Conservation (phyloP, 2,113 vertebrate genomes). For the Macquaria ambigua region DNA sequence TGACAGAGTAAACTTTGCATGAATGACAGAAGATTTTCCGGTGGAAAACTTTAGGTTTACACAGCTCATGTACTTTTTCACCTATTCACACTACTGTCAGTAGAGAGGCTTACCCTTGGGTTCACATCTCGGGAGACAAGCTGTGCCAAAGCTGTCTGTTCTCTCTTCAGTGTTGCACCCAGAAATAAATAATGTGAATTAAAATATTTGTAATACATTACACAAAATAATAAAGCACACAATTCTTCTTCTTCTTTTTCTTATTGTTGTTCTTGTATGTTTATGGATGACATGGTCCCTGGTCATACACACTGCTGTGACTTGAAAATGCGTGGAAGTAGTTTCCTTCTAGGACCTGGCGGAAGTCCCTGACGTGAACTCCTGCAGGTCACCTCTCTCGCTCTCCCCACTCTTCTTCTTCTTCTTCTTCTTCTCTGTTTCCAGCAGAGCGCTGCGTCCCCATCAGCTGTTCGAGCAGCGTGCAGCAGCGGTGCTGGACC, state of each 20-base stretch:
- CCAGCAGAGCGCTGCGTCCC: slow-evolving; percentile 50
- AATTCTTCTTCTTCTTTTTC: background rate
- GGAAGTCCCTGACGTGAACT: slow-evolving; percentile 51
- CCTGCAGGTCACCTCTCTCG: slow-evolving; percentile 38
- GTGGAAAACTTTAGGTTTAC: slow-evolving; percentile 49
- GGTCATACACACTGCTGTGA: fast-evolving
- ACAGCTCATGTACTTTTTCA: slow-evolving; percentile 35
- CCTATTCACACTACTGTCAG: slow-evolving; percentile 34
- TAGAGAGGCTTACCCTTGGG: background rate
- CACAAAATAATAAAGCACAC: background rate
- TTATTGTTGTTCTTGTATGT: background rate
- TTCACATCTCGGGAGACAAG: background rate
- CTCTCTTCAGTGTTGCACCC: background rate
- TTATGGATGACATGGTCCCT: background rate
- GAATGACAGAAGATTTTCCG: slow-evolving; percentile 46
- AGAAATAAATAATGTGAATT: background rate
- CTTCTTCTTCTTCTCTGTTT: slow-evolving; percentile 18
- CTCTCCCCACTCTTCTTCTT: background rate
- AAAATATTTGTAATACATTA: background rate
- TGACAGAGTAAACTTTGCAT: slow-evolving; percentile 37
- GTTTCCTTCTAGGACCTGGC: slow-evolving; percentile 73
- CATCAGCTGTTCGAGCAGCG: slow-evolving; percentile 73
- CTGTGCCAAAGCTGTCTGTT: background rate
- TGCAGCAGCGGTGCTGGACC: slow-evolving; percentile 34
- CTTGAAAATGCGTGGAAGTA: background rate